These are phyloP conservation scores for Macropodus opercularis DNA, from an alignment of 2,797 vertebrate genomes.

Conservation along the genomic window DNA sequence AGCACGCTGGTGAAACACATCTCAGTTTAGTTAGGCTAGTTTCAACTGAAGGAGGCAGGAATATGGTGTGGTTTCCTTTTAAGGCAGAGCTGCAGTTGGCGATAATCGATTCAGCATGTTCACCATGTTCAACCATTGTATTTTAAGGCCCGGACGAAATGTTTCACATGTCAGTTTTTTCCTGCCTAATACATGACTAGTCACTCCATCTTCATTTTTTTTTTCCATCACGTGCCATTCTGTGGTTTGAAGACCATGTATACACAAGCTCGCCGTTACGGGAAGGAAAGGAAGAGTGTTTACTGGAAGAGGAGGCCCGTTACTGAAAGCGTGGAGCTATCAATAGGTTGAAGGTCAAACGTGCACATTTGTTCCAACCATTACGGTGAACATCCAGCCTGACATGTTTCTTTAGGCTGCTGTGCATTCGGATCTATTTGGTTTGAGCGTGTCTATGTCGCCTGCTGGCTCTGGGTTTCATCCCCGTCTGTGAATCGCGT, in stretches of 20 bases:
- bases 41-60: conserved; percentile 29
- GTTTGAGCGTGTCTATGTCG: conserved; percentile 1
- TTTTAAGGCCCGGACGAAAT: conserved; percentile 51
- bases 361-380: conserved; percentile 65
- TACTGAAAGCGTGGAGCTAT: conserved; percentile 54
- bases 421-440: conserved; percentile 38
- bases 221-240: conserved; percentile 67
- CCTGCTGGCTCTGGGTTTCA: conserved; percentile 59
- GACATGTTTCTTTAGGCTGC: conserved; percentile 23
- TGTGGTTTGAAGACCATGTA: conserved; percentile 68
- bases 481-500: conserved; percentile 62
- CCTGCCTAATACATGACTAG: conserved; percentile 69
- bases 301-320: conserved; percentile 77
- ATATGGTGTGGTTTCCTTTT: conserved; percentile 28
- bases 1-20: conserved; percentile 41
- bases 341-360: conserved; percentile 74
- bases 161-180: conserved; percentile 51
- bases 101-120: conserved; percentile 70
- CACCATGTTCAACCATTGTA: conserved; percentile 59
- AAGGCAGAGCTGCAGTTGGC: conserved; percentile 40
- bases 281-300: conserved; percentile 73
- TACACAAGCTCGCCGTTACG: conserved; percentile 72
- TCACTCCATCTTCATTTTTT: conserved; percentile 60
- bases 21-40: conserved; percentile 7
- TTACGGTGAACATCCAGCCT: conserved; percentile 35